Percentiles rank a stretch among this genome's conserved stretches.
These are phyloP conservation scores for Mycteria americana DNA, from an alignment of 2,797 vertebrate genomes.

Conservation along the genomic window DNA sequence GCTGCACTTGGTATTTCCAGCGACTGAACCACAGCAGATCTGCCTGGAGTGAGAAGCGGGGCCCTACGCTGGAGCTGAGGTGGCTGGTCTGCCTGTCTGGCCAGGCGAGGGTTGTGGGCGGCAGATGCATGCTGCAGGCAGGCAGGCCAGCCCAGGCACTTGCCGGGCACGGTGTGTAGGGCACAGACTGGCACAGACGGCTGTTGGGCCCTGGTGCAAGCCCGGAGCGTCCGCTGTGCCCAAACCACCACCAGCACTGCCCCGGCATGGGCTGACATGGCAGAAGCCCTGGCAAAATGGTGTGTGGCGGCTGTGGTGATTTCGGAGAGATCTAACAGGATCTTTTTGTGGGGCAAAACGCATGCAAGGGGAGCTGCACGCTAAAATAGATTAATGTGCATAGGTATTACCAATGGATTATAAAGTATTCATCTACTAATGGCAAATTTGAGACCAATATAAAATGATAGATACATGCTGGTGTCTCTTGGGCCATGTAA, in stretches of 20 bases:
- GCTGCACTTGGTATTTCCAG: no score
- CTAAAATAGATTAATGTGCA: not conserved
- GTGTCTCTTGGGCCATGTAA: not conserved
- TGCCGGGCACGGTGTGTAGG: accelerated
- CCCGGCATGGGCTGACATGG: accelerated
- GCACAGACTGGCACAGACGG: accelerated
- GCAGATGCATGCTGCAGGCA: no score
- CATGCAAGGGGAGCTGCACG: not conserved
- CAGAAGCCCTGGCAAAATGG: not conserved
- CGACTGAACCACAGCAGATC: not conserved
- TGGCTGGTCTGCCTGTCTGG: no score
- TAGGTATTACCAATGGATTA: not conserved
- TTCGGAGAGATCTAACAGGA: not conserved
- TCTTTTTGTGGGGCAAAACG: not conserved
- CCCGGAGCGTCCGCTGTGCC: no score
- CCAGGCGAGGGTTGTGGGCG: no score
- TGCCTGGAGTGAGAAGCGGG: not conserved
- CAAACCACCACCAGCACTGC: accelerated
- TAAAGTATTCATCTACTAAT: not conserved
- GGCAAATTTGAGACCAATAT: not conserved
- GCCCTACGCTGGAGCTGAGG: accelerated
- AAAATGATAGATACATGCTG: not conserved
- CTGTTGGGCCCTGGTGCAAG: accelerated
- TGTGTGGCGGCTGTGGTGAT: accelerated
- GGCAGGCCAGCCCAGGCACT: not conserved